Conservation (phyloP, 2,797 vertebrate genomes). For the Decapterus maruadsi region DNA sequence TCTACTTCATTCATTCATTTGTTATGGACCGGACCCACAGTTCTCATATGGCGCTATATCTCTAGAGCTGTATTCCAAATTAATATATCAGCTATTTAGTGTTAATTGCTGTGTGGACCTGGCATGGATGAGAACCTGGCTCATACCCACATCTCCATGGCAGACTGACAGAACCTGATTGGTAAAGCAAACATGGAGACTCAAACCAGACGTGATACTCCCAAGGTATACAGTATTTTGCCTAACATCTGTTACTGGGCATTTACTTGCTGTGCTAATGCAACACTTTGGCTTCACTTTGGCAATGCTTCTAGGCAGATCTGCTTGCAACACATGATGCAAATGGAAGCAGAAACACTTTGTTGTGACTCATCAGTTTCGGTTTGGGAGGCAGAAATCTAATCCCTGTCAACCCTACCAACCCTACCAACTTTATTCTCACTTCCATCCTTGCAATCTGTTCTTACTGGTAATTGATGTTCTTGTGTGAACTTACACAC, state of each 20-base stretch:
- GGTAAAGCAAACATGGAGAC: background rate
- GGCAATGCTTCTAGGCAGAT: slow-evolving; percentile 1
- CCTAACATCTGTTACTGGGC: background rate
- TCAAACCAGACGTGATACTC: background rate
- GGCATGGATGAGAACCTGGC: background rate
- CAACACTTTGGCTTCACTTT: background rate
- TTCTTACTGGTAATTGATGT: background rate
- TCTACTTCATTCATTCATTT: background rate
- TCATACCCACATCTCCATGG: background rate
- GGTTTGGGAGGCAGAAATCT: slow-evolving; percentile 23
- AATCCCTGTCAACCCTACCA: slow-evolving; percentile 2
- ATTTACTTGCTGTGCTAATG: slow-evolving; percentile 1
- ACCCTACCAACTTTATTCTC: slow-evolving; percentile 15
- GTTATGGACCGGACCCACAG: too few species aligned
- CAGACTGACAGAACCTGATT: background rate
- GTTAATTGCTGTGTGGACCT: background rate
- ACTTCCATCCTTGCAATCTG: background rate
- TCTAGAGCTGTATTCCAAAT: background rate
- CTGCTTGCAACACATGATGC: slow-evolving; percentile 18
- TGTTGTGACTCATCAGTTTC: slow-evolving; percentile 23
- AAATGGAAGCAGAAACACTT: slow-evolving; percentile 14
- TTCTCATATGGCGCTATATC: background rate
- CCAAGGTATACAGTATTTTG: slow-evolving; percentile 1
- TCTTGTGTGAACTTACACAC: background rate
- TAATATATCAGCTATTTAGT: background rate